Percentiles rank a stretch among this genome's conserved stretches.
These are phyloP conservation scores for Drosophila nigrodunni DNA, from an alignment of 1,140 invertebrate genomes.

Conservation along the genomic window DNA sequence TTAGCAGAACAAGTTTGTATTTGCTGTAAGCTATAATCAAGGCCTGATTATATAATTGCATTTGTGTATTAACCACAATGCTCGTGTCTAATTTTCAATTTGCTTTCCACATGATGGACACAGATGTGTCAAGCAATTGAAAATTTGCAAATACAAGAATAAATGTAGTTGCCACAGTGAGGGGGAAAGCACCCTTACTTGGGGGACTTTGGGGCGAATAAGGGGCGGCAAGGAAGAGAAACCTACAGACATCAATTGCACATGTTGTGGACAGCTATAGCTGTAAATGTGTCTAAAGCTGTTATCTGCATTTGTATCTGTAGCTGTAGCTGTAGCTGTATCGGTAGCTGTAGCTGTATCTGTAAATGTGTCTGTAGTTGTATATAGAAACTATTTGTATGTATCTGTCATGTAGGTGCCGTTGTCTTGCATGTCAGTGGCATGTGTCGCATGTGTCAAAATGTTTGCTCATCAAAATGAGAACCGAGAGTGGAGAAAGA, in stretches of 20 bases:
- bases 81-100: conserved; percentile 18
- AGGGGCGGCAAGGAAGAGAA: not conserved
- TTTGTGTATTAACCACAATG: conserved; percentile 22
- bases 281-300: conserved; percentile 8
- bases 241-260: conserved; percentile 36
- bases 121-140: conserved; percentile 62
- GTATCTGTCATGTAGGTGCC: conserved; percentile 47
- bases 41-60: conserved; percentile 10
- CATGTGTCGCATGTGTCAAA: conserved; percentile 70
- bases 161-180: not conserved
- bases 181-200: not conserved
- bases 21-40: conserved; percentile 1
- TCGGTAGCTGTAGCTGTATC: conserved; percentile 6
- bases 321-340: conserved; percentile 15
- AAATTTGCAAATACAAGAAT: conserved; percentile 48
- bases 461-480: conserved; percentile 66
- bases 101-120: conserved; percentile 13
- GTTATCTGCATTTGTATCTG: conserved; percentile 4
- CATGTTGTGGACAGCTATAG: conserved; percentile 42
- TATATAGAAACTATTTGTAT: not conserved
- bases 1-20: not conserved
- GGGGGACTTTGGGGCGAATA: not conserved
- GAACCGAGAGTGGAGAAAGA: conserved; percentile 11
- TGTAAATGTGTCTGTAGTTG: conserved; percentile 14
- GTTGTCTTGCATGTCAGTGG: conserved; percentile 26